Evolutionary conservation across 2,888 invertebrate genomes (phyloP), one percentile per base, ranked within the genome.

Genomic region (Aelia acuminata): DNA sequence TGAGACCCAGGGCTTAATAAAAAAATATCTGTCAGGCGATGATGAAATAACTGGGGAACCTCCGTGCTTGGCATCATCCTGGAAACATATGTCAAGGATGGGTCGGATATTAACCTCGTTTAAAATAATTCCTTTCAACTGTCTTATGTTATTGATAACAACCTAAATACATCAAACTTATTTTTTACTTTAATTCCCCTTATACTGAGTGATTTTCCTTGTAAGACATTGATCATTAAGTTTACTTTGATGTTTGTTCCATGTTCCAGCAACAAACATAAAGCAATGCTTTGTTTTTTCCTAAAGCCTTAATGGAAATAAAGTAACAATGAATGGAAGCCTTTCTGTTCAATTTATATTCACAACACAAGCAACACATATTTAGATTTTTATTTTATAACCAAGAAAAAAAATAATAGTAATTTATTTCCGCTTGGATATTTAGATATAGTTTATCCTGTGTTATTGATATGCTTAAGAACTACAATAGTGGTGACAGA

Each of bases 41-140:
- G 63, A 70, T 70, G 63, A 70, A 70, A 70, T 70, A 70, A 70
- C 63, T 70, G 63, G 18, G 35, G 63, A 70, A 13, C 13, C 35
- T 35, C 31, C 63, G 31, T 35, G 31, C 18, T 2, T 18, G 5
- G 4, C 63, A 18, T 31, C 63, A 31, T 70, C 18, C 31, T 4
- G 18, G 18, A 70, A 35, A 70, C 63, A 70, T 70, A 70, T 70
- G 63, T 70, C 63, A 70, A 70, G 31, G 20, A 5, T 7, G 63
- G 31, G 18, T 70, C 63, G 63, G 31, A 70, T 70, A 70, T 70
- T 70, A 70, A 31, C 63, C 31, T 70, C 35, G 31, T 70, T 18
- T 5, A 18, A 70, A 70, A 70, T 70, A 5, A 70, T 70, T 70
- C 35, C 63, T 70, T 35, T 70, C 63, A 70, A 2, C 31, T 70